A percentile compares a stretch with the other conserved stretches of the same genome.
Conservation (phyloP, 2,113 vertebrate genomes). For the Nasalis larvatus region DNA sequence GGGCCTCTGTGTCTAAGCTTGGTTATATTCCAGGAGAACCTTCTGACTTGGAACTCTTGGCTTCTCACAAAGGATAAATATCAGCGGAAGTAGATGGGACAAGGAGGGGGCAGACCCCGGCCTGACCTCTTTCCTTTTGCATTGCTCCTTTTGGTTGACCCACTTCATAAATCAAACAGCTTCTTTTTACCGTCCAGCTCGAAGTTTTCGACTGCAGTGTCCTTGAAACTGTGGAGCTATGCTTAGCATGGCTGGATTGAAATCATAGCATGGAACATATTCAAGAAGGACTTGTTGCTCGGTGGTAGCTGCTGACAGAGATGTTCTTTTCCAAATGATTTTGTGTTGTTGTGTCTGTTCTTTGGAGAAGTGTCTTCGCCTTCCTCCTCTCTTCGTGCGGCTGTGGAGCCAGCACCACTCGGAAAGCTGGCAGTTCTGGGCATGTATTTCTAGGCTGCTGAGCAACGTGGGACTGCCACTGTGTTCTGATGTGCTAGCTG, state of each 20-base stretch:
- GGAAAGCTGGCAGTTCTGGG: slow-evolving; percentile 28
- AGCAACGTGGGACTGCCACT: not conserved
- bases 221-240: not conserved
- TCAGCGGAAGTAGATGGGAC: not conserved
- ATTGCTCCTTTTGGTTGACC: not conserved
- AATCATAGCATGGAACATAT: not conserved
- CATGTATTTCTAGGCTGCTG: slow-evolving; percentile 11
- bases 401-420: not conserved
- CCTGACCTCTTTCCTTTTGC: slow-evolving; percentile 21
- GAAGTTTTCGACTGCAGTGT: slow-evolving; percentile 16
- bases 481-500: slow-evolving; percentile 16
- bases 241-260: not conserved
- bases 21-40: slow-evolving; percentile 50
- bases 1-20: slow-evolving; percentile 1
- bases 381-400: not conserved
- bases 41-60: slow-evolving; percentile 45
- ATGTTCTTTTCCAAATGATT: slow-evolving; percentile 9
- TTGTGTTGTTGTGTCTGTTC: slow-evolving; percentile 6
- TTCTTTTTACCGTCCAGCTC: not conserved
- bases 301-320: slow-evolving; percentile 14
- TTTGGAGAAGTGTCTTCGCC: not conserved
- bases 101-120: not conserved
- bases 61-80: not conserved
- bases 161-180: slow-evolving; percentile 35
- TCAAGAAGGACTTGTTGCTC: slow-evolving; percentile 20